These are phyloP conservation scores for Solenopsis fugax DNA, from an alignment of 1,140 invertebrate genomes.

Conservation along the genomic window DNA sequence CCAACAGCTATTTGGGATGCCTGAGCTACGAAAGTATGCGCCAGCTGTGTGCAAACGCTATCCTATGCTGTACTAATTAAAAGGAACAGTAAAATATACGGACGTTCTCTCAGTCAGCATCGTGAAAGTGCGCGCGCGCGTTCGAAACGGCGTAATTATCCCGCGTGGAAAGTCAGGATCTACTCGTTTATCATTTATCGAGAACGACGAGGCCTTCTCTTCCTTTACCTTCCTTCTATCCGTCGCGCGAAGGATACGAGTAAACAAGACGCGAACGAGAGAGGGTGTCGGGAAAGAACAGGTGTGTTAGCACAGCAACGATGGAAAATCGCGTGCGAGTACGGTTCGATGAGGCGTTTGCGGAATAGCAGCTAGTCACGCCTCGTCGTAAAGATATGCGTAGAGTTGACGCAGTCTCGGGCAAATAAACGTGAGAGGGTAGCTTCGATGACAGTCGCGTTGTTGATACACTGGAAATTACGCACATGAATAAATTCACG, in stretches of 20 bases:
- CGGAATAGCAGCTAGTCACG: constrained; percentile 69
- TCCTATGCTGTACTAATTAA: constrained; percentile 14
- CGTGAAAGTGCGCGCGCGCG: background rate
- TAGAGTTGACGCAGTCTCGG: constrained; percentile 62
- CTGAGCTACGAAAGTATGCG: background rate
- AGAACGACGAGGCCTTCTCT: background rate
- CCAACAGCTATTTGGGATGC: background rate
- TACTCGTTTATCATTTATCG: constrained; percentile 33
- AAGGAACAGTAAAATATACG: background rate
- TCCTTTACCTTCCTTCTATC: constrained; percentile 41
- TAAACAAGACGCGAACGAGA: constrained; percentile 13
- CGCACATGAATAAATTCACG: background rate
- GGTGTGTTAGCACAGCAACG: background rate
- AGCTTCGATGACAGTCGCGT: constrained; percentile 34
- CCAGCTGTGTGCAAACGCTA: background rate
- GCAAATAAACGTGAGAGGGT: constrained; percentile 69
- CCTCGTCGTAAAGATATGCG: constrained; percentile 58
- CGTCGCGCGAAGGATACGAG: background rate
- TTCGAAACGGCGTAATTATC: background rate
- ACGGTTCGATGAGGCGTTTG: constrained; percentile 45
- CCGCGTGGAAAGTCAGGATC: constrained; percentile 4
- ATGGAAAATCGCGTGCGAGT: constrained; percentile 42
- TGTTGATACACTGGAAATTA: constrained; percentile 56
- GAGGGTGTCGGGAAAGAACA: constrained; percentile 6
- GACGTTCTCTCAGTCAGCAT: background rate